A percentile compares a stretch with the other conserved stretches of the same genome.
These are phyloP conservation scores for Caradrina kadenii DNA, from an alignment of 2,888 invertebrate genomes.

Conservation along the genomic window DNA sequence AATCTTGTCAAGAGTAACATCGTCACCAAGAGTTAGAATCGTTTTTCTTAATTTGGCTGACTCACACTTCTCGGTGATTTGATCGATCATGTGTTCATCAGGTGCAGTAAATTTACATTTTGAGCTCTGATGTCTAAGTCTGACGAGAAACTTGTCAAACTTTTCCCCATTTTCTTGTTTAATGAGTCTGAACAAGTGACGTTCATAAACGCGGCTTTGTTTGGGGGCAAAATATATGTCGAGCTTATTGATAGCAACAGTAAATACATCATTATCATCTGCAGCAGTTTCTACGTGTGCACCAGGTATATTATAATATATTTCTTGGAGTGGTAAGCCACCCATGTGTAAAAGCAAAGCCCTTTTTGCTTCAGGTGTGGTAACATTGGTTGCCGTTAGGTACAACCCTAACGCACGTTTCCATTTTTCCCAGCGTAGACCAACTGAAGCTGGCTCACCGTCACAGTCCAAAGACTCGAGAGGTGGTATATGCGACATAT, in stretches of 20 bases:
- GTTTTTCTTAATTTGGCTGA: neutral
- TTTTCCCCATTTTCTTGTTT: too few species aligned
- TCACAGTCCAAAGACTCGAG: neutral
- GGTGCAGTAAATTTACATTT: too few species aligned
- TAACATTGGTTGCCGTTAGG: neutral
- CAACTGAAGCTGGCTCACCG: neutral
- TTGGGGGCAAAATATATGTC: too few species aligned
- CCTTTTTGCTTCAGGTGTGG: neutral
- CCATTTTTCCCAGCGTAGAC: neutral
- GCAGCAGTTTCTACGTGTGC: neutral
- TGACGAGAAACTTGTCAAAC: too few species aligned
- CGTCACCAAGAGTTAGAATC: neutral
- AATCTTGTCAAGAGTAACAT: neutral
- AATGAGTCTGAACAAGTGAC: too few species aligned
- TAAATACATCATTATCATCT: neutral
- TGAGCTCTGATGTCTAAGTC: too few species aligned
- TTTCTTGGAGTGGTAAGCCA: neutral
- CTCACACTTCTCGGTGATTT: neutral
- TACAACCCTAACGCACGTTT: neutral
- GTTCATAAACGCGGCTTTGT: too few species aligned
- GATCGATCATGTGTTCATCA: too few species aligned
- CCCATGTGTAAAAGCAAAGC: neutral
- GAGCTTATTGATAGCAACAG: neutral
- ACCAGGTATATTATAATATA: conserved; percentile 1
- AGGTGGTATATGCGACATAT: neutral